phyloP scores from a whole-genome alignment of 2,888 invertebrate genomes.

The Zele albiditarsus region DNA sequence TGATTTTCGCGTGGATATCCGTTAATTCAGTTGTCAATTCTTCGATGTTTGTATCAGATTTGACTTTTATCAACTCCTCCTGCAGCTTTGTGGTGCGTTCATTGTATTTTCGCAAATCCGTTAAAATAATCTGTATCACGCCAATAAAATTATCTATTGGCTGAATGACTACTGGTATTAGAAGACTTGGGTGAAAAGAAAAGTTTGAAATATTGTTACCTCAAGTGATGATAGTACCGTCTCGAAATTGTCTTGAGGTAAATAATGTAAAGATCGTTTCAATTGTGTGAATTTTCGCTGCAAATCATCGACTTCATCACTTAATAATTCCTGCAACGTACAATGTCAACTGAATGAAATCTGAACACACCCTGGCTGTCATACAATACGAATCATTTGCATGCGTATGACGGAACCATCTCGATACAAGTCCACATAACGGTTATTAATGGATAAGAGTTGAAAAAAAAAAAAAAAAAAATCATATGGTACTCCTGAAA shows the following conservation, averaged over 20 bases:
- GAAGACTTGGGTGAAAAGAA: neutral
- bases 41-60: constrained; percentile 80
- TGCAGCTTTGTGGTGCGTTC: constrained; percentile 80
- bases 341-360: constrained; percentile 2
- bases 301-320: constrained; percentile 80
- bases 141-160: neutral
- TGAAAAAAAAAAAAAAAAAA: constrained; percentile 51
- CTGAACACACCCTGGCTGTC: neutral
- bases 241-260: constrained; percentile 82
- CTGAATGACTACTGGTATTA: neutral
- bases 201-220: constrained; percentile 76
- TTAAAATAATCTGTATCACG: constrained; percentile 78
- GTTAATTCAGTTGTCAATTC: constrained; percentile 76
- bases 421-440: constrained; percentile 50
- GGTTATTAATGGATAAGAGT: constrained; percentile 59
- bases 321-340: constrained; percentile 66
- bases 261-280: constrained; percentile 79
- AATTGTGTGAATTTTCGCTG: constrained; percentile 80
- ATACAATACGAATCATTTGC: constrained; percentile 42
- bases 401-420: constrained; percentile 48
- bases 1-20: constrained; percentile 79
- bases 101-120: constrained; percentile 81
- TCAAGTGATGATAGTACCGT: constrained; percentile 82
- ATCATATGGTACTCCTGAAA: constrained; percentile 54
- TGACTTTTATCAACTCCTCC: constrained; percentile 77